phyloP scores from a whole-genome alignment of 1,140 invertebrate species.

The Diorhabda elongata region DNA sequence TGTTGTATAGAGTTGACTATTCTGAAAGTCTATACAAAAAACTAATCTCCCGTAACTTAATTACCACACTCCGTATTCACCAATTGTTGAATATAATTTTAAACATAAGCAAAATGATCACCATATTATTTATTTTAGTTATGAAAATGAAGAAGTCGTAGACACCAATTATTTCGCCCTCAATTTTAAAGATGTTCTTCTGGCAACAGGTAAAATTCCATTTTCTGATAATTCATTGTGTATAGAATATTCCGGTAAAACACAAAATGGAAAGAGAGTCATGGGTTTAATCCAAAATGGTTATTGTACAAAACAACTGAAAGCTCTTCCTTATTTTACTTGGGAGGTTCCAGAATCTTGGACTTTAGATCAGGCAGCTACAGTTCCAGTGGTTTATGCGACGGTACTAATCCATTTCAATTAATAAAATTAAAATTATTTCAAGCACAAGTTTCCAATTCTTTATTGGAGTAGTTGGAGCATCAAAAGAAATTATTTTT shows the following conservation, averaged over 20 bases:
- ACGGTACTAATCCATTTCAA: slow-evolving; percentile 56
- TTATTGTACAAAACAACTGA: slow-evolving; percentile 57
- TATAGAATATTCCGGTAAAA: slow-evolving; percentile 66
- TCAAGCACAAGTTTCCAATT: neutral
- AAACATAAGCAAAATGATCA: too few relatives aligned
- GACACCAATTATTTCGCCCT: slow-evolving; percentile 62
- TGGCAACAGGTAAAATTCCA: slow-evolving; percentile 67
- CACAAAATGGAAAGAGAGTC: slow-evolving; percentile 54
- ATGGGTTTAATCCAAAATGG: slow-evolving; percentile 63
- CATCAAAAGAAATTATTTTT: too few relatives aligned
- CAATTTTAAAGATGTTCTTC: slow-evolving; percentile 78
- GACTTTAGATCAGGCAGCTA: slow-evolving; percentile 81
- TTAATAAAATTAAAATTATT: neutral
- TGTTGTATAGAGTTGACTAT: too few relatives aligned
- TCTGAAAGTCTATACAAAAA: too few relatives aligned
- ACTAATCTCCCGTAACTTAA: too few relatives aligned
- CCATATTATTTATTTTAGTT: too few relatives aligned
- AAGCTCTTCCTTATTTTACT: slow-evolving; percentile 56
- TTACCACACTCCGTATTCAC: too few relatives aligned
- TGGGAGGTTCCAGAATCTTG: slow-evolving; percentile 81
- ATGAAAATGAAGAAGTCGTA: neutral
- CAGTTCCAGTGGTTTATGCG: slow-evolving; percentile 79
- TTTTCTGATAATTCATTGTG: slow-evolving; percentile 64
- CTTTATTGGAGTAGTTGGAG: neutral
- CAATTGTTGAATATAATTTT: too few relatives aligned